A percentile compares a stretch with the other conserved stretches of the same genome.
Evolutionary conservation across 2,113 vertebrate genomes (phyloP).

Genomic region (Cettia cetti): DNA sequence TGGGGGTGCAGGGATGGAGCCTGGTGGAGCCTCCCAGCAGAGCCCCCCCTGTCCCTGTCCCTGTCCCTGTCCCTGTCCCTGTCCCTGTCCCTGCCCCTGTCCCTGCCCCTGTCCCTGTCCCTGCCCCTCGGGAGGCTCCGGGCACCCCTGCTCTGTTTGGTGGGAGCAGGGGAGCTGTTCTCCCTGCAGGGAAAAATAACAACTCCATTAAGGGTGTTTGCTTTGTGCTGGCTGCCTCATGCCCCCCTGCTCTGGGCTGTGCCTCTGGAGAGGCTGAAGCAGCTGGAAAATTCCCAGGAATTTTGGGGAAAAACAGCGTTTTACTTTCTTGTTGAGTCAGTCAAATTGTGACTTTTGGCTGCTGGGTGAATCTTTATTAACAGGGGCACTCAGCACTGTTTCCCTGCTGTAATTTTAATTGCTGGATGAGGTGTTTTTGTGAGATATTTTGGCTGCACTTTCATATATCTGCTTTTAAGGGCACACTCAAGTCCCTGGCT

Average conservation of each 20-base stretch:
- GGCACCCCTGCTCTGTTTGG: neutral
- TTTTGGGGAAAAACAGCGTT: fast-evolving
- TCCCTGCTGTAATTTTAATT: neutral
- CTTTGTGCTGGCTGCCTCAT: neutral
- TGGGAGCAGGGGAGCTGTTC: neutral
- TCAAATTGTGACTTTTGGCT: neutral
- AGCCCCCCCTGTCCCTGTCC: fast-evolving
- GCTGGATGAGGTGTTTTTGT: neutral
- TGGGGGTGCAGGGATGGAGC: neutral
- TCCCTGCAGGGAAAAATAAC: neutral
- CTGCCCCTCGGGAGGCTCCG: neutral
- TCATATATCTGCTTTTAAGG: neutral
- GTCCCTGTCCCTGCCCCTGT: fast-evolving
- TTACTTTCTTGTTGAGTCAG: neutral
- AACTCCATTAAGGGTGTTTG: neutral
- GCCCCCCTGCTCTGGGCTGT: fast-evolving
- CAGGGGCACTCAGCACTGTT: fast-evolving
- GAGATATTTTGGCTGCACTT: neutral
- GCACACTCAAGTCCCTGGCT: fast-evolving
- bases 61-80: neutral
- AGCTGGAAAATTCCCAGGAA: neutral
- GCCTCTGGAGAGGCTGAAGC: neutral
- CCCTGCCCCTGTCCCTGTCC: fast-evolving
- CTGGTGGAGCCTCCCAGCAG: neutral
- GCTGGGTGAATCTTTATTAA: neutral